Conservation (phyloP, 1,140 invertebrate genomes). For the Bombus cullumanus region DNA sequence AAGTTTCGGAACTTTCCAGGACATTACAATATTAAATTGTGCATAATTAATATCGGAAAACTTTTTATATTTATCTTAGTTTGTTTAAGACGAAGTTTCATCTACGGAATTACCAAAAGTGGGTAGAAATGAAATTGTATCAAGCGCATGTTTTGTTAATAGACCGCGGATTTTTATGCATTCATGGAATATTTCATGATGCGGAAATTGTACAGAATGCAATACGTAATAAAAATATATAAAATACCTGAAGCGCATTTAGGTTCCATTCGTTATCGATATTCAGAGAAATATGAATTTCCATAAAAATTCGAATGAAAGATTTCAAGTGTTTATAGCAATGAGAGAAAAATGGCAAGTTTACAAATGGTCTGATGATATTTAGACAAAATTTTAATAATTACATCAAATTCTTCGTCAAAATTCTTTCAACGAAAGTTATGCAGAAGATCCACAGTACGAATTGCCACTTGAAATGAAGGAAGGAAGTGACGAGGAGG, state of each 20-base stretch:
- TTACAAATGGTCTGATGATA: background rate
- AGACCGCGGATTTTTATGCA: background rate
- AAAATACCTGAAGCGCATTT: background rate
- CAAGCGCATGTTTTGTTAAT: background rate
- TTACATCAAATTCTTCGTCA: background rate
- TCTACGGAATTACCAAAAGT: background rate
- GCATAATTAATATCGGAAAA: background rate
- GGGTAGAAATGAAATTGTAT: background rate
- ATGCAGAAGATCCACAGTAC: background rate
- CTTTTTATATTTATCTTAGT: conserved; percentile 4
- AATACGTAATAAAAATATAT: too few species aligned
- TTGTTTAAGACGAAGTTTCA: background rate
- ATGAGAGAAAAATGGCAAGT: background rate
- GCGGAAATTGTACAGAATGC: background rate
- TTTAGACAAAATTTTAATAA: background rate
- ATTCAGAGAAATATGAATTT: background rate
- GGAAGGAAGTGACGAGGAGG: background rate
- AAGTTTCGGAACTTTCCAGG: background rate
- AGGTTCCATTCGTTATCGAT: background rate
- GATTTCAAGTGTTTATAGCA: background rate
- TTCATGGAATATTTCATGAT: background rate
- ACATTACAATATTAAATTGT: conserved; percentile 33
- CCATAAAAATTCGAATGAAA: background rate
- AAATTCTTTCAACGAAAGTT: background rate
- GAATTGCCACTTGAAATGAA: background rate